Evolutionary conservation across 37 sponge, comb jelly and placozoan genomes (phyloP).

Genomic region (Ianthella basta): DNA sequence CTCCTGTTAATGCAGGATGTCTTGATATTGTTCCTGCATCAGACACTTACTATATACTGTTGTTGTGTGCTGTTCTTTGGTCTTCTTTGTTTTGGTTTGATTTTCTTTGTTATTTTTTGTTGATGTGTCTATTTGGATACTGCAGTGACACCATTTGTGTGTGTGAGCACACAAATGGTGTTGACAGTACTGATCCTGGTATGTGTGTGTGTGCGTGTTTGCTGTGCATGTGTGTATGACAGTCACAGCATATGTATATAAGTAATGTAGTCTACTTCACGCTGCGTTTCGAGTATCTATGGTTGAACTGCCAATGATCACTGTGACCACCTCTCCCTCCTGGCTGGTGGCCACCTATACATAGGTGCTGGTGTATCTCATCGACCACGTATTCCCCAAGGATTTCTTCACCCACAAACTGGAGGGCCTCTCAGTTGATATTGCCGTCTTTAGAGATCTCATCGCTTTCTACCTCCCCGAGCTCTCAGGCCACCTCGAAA

Average conservation of each 20-base stretch:
- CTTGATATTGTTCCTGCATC: background rate
- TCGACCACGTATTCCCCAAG: slow-evolving; percentile 82
- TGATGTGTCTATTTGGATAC: too few species aligned
- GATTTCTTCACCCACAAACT: slow-evolving; percentile 89
- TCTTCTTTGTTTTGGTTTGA: background rate
- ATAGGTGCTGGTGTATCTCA: slow-evolving; percentile 79
- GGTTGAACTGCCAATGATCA: background rate
- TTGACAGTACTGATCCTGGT: background rate
- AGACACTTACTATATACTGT: too few species aligned
- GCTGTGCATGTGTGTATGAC: background rate
- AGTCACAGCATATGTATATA: background rate
- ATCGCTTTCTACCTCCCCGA: slow-evolving; percentile 71
- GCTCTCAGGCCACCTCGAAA: slow-evolving; percentile 71
- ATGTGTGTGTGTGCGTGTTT: background rate
- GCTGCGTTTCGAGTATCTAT: too few species aligned
- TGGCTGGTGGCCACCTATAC: background rate
- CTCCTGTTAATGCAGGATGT: background rate
- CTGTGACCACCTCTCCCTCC: background rate
- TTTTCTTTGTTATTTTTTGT: too few species aligned
- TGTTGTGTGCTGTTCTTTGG: background rate
- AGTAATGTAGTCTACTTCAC: too few species aligned
- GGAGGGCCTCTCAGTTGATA: slow-evolving; percentile 76
- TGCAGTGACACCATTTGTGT: too few species aligned
- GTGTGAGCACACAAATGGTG: too few species aligned
- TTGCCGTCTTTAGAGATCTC: slow-evolving; percentile 78